phyloP scores from a whole-genome alignment of 2,888 invertebrate genomes.

The Hydriomena furcata region DNA sequence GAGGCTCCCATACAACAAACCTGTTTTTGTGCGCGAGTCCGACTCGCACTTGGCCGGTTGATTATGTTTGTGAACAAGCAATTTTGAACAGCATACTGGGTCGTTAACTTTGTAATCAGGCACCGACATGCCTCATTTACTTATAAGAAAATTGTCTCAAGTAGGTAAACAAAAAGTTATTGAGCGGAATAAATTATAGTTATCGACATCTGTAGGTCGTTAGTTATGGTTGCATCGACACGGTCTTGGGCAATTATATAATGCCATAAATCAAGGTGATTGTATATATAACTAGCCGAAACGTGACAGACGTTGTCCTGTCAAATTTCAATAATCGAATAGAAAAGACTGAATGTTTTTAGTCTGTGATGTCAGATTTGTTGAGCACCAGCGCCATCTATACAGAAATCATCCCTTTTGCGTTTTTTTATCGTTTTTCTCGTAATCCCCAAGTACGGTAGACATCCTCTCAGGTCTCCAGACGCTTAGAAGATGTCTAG shows the following conservation, averaged over 20 bases:
- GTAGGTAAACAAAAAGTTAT: constrained; percentile 35
- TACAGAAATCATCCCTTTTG: too few relatives aligned
- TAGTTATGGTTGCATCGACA: constrained; percentile 19
- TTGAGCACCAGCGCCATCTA: too few relatives aligned
- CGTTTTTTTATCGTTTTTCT: too few relatives aligned
- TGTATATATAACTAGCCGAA: too few relatives aligned
- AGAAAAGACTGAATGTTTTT: too few relatives aligned
- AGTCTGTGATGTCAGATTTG: too few relatives aligned
- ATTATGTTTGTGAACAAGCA: constrained; percentile 11
- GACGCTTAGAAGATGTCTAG: too few relatives aligned
- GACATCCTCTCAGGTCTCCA: too few relatives aligned
- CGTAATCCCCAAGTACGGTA: too few relatives aligned
- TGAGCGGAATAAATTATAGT: constrained; percentile 18
- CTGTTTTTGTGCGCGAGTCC: constrained; percentile 7
- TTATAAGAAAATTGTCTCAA: constrained; percentile 45
- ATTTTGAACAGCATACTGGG: constrained; percentile 28
- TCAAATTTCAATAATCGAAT: too few relatives aligned
- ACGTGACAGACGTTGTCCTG: too few relatives aligned
- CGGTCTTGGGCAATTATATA: constrained; percentile 3
- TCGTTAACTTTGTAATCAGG: constrained; percentile 41
- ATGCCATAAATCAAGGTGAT: not conserved
- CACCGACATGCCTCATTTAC: constrained; percentile 54
- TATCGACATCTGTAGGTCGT: constrained; percentile 38
- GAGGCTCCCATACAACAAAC: too few relatives aligned
- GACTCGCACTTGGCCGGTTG: constrained; percentile 12